phyloP scores from a whole-genome alignment of 2,888 invertebrate species.

The Drosophila flavopinicola region DNA sequence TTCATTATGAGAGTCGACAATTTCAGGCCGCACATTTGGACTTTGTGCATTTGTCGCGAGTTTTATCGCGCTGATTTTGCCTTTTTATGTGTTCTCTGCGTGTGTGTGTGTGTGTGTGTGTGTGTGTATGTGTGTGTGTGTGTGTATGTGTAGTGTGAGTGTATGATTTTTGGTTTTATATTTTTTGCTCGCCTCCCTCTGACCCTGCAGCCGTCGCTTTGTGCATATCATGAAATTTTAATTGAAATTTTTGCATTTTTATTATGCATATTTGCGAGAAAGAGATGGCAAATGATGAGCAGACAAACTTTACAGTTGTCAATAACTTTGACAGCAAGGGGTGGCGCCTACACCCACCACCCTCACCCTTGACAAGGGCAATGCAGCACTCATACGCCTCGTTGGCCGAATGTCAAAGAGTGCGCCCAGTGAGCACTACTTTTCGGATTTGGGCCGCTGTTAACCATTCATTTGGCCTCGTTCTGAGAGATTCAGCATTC shows the following conservation, averaged over 20 bases:
- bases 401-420: conserved; percentile 51
- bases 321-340: conserved; percentile 70
- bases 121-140: background rate
- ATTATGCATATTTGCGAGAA: conserved; percentile 59
- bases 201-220: conserved; percentile 46
- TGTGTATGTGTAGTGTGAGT: too few relatives aligned
- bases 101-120: background rate
- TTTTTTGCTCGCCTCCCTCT: background rate
- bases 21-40: conserved; percentile 51
- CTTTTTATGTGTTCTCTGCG: conserved; percentile 30
- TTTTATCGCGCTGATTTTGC: conserved; percentile 49
- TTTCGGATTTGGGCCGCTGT: conserved; percentile 60
- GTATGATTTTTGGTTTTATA: conserved; percentile 33
- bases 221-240: conserved; percentile 73
- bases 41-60: conserved; percentile 59
- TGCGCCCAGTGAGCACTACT: conserved; percentile 51
- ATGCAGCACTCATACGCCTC: conserved; percentile 58
- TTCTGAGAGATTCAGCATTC: conserved; percentile 41
- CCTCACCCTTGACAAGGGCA: conserved; percentile 13
- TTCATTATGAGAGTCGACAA: conserved; percentile 62
- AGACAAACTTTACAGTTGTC: conserved; percentile 73
- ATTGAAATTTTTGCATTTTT: conserved; percentile 77
- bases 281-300: conserved; percentile 42
- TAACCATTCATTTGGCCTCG: conserved; percentile 51
- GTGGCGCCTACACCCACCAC: background rate